These are phyloP conservation scores for Babyrousa celebensis DNA, from an alignment of 2,797 vertebrate genomes.

Conservation along the genomic window DNA sequence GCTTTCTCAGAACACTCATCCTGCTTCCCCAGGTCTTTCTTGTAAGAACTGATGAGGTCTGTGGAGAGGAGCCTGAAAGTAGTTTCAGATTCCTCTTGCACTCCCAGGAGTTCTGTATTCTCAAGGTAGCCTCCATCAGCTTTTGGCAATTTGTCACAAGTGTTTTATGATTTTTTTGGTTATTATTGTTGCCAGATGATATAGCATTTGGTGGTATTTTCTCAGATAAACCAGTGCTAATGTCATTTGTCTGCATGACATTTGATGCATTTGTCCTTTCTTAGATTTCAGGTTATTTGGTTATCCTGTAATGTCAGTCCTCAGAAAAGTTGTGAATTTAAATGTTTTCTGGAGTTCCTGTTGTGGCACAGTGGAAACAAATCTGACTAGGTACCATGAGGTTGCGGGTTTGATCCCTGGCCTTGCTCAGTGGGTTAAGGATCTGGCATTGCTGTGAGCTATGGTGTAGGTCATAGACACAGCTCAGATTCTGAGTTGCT, in stretches of 20 bases:
- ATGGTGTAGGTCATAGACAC: no score
- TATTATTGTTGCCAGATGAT: not conserved
- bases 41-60: not conserved
- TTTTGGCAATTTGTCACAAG: constrained; percentile 26
- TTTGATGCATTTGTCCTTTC: not conserved
- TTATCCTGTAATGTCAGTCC: not conserved
- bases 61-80: not conserved
- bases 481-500: no score
- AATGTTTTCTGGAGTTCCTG: not conserved
- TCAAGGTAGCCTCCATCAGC: not conserved
- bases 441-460: no score
- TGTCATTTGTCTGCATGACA: not conserved
- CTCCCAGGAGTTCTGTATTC: not conserved
- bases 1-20: not conserved
- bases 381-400: no score
- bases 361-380: no score
- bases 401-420: no score
- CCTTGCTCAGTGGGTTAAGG: no score
- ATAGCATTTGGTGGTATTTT: not conserved
- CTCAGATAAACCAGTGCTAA: not conserved
- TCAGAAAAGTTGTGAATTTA: not conserved
- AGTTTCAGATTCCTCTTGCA: not conserved
- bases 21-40: not conserved
- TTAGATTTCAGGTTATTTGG: not conserved
- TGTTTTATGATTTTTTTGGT: not conserved